Evolutionary conservation across 2,113 vertebrate species (phyloP).

Genomic region (Sinocyclocheilus rhinocerous): DNA sequence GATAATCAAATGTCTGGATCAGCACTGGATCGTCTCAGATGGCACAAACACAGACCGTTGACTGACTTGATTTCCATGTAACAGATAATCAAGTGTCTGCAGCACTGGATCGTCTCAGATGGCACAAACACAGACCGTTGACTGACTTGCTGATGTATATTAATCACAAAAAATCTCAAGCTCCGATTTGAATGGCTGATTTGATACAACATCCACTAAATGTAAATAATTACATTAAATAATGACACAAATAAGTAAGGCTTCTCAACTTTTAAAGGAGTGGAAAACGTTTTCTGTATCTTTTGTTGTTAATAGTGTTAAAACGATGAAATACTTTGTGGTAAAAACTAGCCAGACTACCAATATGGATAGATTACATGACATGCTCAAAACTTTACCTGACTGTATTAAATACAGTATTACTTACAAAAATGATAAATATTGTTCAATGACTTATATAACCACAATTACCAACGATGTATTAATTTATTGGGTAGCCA

Average conservation of each 20-base stretch:
- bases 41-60: constrained; percentile 21
- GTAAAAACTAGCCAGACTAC: background rate
- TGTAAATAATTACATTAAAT: background rate
- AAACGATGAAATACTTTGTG: too few relatives aligned
- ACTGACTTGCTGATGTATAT: constrained; percentile 7
- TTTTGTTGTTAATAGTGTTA: background rate
- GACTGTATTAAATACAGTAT: background rate
- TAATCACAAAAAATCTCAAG: background rate
- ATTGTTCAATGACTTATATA: too few relatives aligned
- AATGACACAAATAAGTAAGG: background rate
- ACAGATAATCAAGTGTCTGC: constrained; percentile 40
- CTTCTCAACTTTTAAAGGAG: background rate
- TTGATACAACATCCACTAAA: background rate
- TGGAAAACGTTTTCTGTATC: background rate
- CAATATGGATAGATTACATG: background rate
- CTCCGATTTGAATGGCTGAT: background rate
- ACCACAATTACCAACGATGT: too few relatives aligned
- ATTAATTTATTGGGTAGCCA: too few relatives aligned
- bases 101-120: background rate
- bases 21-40: background rate
- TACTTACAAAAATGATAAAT: background rate
- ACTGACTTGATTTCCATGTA: constrained; percentile 32
- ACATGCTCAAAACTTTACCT: background rate
- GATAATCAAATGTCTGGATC: constrained; percentile 42
- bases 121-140: constrained; percentile 21